These are phyloP conservation scores for Lamellibrachia luymesi DNA, from an alignment of 1,140 invertebrate genomes.

Conservation along the genomic window DNA sequence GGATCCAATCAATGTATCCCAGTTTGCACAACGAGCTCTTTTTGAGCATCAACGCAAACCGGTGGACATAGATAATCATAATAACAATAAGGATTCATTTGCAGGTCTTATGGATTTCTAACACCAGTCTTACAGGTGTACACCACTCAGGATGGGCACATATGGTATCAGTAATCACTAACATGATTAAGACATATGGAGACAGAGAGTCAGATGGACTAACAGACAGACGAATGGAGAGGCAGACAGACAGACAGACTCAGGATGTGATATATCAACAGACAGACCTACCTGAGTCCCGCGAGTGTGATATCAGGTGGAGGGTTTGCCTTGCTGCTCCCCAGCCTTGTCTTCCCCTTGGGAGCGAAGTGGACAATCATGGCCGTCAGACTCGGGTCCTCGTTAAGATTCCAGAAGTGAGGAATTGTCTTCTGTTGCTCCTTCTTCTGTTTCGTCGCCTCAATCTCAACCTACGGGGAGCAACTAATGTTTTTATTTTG, in stretches of 20 bases:
- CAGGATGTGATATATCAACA: not conserved
- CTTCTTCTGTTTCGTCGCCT: constrained; percentile 53
- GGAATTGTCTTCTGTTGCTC: constrained; percentile 59
- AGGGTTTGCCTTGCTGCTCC: constrained; percentile 52
- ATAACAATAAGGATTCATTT: too few relatives aligned
- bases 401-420: constrained; percentile 67
- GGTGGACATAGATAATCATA: not conserved
- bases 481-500: too few relatives aligned
- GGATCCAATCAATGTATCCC: not conserved
- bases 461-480: constrained; percentile 19
- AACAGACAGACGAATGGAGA: not conserved
- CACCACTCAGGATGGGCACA: too few relatives aligned
- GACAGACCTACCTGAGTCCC: constrained; percentile 42
- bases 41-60: not conserved
- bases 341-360: constrained; percentile 58
- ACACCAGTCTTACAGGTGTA: too few relatives aligned
- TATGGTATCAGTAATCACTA: too few relatives aligned
- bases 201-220: too few relatives aligned
- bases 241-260: not conserved
- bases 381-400: constrained; percentile 64
- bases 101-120: too few relatives aligned
- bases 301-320: constrained; percentile 46
- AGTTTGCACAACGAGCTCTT: not conserved
- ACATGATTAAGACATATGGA: too few relatives aligned
- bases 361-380: constrained; percentile 64